Percentiles rank a stretch among this genome's conserved stretches.
phyloP scores from a whole-genome alignment of 2,888 invertebrate genomes.

The Chironomus riparius region DNA sequence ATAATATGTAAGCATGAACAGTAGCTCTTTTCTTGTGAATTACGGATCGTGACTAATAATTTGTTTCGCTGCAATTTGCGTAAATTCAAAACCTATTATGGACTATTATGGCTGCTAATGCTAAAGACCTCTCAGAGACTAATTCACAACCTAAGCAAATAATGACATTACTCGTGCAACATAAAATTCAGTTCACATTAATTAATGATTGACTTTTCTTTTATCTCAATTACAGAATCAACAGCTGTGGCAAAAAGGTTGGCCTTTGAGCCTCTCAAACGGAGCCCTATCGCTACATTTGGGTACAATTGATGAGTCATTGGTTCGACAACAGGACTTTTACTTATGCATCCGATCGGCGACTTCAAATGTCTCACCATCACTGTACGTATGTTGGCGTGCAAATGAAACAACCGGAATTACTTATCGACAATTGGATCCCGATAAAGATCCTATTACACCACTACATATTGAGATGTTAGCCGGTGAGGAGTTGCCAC shows the following conservation, averaged over 20 bases:
- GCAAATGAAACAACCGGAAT: conserved; percentile 32
- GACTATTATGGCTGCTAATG: conserved; percentile 6
- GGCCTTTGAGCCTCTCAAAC: conserved; percentile 55
- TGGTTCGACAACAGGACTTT: conserved; percentile 53
- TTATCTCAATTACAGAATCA: conserved; percentile 46
- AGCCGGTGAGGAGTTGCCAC: conserved; percentile 49
- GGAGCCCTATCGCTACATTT: conserved; percentile 55
- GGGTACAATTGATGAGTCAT: conserved; percentile 52
- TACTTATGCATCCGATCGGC: conserved; percentile 51
- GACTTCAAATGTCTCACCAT: conserved; percentile 28
- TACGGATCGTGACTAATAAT: conserved; percentile 26
- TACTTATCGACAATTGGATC: conserved; percentile 38
- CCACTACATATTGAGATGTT: conserved; percentile 41
- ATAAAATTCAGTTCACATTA: not conserved
- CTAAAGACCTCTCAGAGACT: conserved; percentile 5
- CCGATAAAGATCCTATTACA: conserved; percentile 36
- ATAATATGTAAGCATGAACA: not conserved
- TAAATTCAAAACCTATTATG: conserved; percentile 22
- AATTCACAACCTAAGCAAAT: not conserved
- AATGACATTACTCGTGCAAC: not conserved
- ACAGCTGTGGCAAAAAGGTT: conserved; percentile 49
- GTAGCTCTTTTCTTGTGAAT: not conserved
- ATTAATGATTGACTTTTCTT: not conserved
- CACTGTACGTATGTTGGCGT: conserved; percentile 39
- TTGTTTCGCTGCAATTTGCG: conserved; percentile 24